Percentiles rank a stretch among this genome's conserved stretches.
phyloP scores from a whole-genome alignment of 2,888 invertebrate species.

The Timema cristinae region DNA sequence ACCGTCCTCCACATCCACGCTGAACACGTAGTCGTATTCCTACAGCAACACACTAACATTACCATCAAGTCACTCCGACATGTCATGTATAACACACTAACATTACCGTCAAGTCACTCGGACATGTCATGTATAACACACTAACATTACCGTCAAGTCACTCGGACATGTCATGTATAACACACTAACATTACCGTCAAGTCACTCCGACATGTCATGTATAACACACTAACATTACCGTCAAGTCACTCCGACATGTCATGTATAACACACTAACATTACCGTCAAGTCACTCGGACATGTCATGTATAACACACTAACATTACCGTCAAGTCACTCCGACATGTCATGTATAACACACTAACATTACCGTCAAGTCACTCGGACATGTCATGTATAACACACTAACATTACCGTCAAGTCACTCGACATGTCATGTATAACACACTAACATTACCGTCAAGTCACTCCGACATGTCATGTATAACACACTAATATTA shows the following conservation, averaged over 20 bases:
- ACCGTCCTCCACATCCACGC: slow-evolving; percentile 91
- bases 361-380: background rate
- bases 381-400: too few relatives aligned
- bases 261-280: slow-evolving; percentile 5
- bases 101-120: background rate
- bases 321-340: background rate
- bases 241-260: background rate
- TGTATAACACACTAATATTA: background rate
- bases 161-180: too few relatives aligned
- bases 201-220: too few relatives aligned
- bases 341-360: too few relatives aligned
- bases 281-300: background rate
- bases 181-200: background rate
- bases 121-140: too few relatives aligned
- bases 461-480: too few relatives aligned
- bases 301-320: too few relatives aligned
- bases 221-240: background rate
- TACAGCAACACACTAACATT: slow-evolving; percentile 35
- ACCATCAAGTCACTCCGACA: background rate
- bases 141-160: background rate
- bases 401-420: background rate
- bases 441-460: background rate
- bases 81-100: background rate
- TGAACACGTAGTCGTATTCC: slow-evolving; percentile 94
- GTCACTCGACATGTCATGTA: too few relatives aligned